Evolutionary conservation across 2,113 vertebrate genomes (phyloP), one percentile per base, ranked within the genome.

Genomic region (Chascanopsetta lugubris): DNA sequence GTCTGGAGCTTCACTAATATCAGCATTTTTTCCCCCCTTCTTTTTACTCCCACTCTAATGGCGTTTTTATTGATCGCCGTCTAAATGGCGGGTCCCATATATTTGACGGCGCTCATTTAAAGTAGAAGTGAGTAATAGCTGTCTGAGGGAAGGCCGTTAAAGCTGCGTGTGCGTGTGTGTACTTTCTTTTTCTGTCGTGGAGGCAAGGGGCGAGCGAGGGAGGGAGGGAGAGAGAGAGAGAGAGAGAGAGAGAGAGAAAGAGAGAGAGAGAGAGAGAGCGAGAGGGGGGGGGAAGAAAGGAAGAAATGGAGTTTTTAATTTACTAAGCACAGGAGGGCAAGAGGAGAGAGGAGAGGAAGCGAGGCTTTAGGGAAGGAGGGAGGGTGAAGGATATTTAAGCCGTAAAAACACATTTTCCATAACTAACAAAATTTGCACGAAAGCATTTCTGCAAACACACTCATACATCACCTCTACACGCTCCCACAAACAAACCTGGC

Each of bases 41-140:
- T n/a, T n/a, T 96, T 95, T 12, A 94, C 94, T 93, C 93, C 93
- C 92, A 93, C 93, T 93, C 94, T 97, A 97, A 98, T 95, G 94
- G 94, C 93, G 93, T 96, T 97, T 96, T 95, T 95, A 98, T 98
- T 96, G 96, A 96, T 97, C 93, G 88, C 88, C 86, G 87, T 92
- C 93, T 95, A 96, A 97, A 97, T 97, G 95, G 94, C 89, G 91
- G 93, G 91, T 92, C 69, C 93, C 94, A 94, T 95, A 96, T 97
- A 98, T 96, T 95, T 95, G 94, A 96, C 95, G 94, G 92, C 91
- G 89, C 94, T 95, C 94, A 95, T 96, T 96, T 96, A 94, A 96
- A 96, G 94, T 92, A 96, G 94, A 92, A 93, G 94, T 96, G 96
- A 97, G 94, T 96, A 97, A 97, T 96, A 94, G 94, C 96, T 89